phyloP scores from a whole-genome alignment of 2,888 invertebrate species.

The Caenorhabditis sinica region DNA sequence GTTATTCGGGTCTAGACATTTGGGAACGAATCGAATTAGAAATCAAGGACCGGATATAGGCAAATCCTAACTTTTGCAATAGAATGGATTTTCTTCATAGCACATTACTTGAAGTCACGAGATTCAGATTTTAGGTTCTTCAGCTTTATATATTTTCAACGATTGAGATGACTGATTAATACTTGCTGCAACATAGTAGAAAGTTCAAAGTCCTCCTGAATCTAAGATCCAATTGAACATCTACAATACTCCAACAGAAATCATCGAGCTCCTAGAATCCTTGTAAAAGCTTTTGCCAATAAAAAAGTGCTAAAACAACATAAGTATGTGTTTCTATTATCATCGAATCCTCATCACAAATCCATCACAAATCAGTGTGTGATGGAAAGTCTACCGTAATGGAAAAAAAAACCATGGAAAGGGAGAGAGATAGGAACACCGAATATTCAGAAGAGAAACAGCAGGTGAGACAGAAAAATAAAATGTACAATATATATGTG shows the following conservation, averaged over 20 bases:
- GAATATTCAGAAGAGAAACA: slow-evolving; percentile 22
- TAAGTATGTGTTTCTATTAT: not conserved
- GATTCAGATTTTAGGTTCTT: too few relatives aligned
- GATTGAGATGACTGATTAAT: too few relatives aligned
- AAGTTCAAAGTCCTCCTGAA: too few relatives aligned
- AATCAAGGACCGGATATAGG: too few relatives aligned
- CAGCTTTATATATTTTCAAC: too few relatives aligned
- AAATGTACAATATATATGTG: slow-evolving; percentile 29
- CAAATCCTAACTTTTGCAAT: too few relatives aligned
- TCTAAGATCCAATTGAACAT: too few relatives aligned
- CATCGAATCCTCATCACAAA: not conserved
- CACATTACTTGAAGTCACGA: too few relatives aligned
- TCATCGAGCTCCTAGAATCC: not conserved
- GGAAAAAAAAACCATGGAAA: not conserved
- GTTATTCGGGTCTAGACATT: not conserved
- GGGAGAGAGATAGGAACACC: not conserved
- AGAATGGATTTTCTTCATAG: too few relatives aligned
- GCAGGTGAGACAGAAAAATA: slow-evolving; percentile 16
- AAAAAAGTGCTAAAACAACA: not conserved
- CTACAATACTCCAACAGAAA: too few relatives aligned
- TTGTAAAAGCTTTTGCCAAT: not conserved
- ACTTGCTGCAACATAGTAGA: too few relatives aligned
- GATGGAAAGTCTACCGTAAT: slow-evolving; percentile 17
- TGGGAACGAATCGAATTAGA: too few relatives aligned
- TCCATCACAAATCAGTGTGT: slow-evolving; percentile 28